Percentiles rank a stretch among this genome's conserved stretches.
Conservation (phyloP, 1,140 invertebrate genomes). For the Plectus sambesii region DNA sequence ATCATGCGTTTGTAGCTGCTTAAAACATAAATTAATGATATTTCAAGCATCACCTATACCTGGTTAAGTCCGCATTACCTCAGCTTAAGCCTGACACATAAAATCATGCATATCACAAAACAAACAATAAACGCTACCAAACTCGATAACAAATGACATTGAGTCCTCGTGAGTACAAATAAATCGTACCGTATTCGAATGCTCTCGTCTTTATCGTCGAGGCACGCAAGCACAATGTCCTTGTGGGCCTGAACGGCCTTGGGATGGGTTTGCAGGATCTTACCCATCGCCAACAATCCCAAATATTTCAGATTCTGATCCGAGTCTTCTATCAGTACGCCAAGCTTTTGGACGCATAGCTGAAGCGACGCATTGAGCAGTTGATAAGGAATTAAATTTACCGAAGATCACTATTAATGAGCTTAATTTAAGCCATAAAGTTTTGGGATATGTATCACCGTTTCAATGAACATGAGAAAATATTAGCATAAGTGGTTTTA, state of each 20-base stretch:
- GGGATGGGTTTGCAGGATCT: constrained; percentile 94
- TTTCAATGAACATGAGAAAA: no score
- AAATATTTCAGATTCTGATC: constrained; percentile 99
- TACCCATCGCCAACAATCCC: constrained; percentile 92
- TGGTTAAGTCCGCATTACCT: no score
- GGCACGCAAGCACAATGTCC: constrained; percentile 88
- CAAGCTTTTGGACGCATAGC: constrained; percentile 94
- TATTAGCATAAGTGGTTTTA: no score
- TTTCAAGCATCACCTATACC: no score
- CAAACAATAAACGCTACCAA: no score
- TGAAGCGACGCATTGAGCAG: constrained; percentile 46
- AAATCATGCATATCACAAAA: no score
- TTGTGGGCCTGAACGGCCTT: constrained; percentile 98
- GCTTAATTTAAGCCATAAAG: constrained; percentile 15
- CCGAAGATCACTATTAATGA: neutral
- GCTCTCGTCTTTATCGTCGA: constrained; percentile 98
- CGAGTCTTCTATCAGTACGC: constrained; percentile 95
- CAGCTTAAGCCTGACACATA: no score
- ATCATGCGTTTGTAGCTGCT: no score
- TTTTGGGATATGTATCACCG: constrained; percentile 11
- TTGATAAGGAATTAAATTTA: neutral
- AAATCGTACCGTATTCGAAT: constrained; percentile 64
- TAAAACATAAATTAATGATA: no score
- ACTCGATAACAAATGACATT: no score
- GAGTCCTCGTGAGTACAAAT: no score